Evolutionary conservation across 1,140 invertebrate species (phyloP).

Genomic region (Neomicropteryx cornuta): DNA sequence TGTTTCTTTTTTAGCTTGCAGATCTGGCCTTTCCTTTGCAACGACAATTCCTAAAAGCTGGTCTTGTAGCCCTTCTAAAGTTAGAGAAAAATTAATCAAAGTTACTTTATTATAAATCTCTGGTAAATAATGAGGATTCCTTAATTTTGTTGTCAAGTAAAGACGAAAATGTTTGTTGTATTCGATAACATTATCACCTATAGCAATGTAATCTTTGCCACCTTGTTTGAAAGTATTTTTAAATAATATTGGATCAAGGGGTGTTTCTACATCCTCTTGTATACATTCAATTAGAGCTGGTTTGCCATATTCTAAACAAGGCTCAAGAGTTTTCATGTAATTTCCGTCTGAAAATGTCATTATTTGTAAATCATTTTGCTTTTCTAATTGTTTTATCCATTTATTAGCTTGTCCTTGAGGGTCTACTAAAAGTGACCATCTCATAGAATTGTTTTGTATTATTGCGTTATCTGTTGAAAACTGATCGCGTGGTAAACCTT

Average conservation of each 20-base stretch:
- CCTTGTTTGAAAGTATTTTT: conserved; percentile 66
- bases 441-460: conserved; percentile 55
- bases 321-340: conserved; percentile 66
- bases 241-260: conserved; percentile 65
- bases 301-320: conserved; percentile 61
- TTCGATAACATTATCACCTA: conserved; percentile 64
- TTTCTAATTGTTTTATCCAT: conserved; percentile 79
- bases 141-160: conserved; percentile 74
- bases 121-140: conserved; percentile 75
- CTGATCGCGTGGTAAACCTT: conserved; percentile 63
- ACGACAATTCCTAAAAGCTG: conserved; percentile 77
- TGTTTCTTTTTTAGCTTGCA: conserved; percentile 68
- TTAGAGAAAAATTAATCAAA: conserved; percentile 76
- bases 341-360: conserved; percentile 61
- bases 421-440: conserved; percentile 80
- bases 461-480: conserved; percentile 82
- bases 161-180: conserved; percentile 61
- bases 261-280: conserved; percentile 63
- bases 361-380: conserved; percentile 55
- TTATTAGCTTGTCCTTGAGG: conserved; percentile 77
- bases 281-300: conserved; percentile 71
- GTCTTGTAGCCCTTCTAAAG: conserved; percentile 72
- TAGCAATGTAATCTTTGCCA: conserved; percentile 55
- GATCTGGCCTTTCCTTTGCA: conserved; percentile 70
- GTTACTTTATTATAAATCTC: conserved; percentile 76